A percentile compares a stretch with the other conserved stretches of the same genome.
phyloP scores from a whole-genome alignment of 1,140 invertebrate genomes.

The Halesus radiatus region DNA sequence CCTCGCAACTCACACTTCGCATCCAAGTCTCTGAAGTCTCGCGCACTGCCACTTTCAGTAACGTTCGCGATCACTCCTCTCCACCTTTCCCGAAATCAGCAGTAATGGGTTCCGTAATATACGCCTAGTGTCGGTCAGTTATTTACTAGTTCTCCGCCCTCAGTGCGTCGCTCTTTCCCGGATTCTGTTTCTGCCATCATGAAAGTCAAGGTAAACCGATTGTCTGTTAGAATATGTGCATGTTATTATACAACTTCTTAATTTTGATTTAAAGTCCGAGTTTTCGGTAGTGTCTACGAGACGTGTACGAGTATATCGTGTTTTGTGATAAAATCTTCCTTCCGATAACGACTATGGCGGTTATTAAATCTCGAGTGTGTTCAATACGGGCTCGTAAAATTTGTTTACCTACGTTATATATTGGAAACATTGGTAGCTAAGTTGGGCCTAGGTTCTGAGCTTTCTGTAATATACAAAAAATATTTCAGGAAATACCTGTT shows the following conservation, averaged over 20 bases:
- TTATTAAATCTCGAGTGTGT: slow-evolving; percentile 19
- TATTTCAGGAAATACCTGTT: no score
- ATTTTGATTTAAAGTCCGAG: background rate
- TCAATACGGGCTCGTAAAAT: slow-evolving; percentile 15
- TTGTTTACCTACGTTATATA: slow-evolving; percentile 24
- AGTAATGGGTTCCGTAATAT: background rate
- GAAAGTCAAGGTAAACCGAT: slow-evolving; percentile 53
- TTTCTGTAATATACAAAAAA: no score
- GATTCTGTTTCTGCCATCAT: slow-evolving; percentile 36
- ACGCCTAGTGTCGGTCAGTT: slow-evolving; percentile 7
- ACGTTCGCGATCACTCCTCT: no score
- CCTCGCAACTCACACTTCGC: background rate
- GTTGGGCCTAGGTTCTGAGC: no score
- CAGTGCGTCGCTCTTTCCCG: background rate
- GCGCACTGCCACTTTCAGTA: no score
- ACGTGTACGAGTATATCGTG: background rate
- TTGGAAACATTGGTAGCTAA: background rate
- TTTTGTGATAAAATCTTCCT: slow-evolving; percentile 21
- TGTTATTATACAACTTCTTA: slow-evolving; percentile 4
- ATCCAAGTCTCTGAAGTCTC: no score
- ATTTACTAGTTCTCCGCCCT: background rate
- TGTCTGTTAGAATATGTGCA: slow-evolving; percentile 33
- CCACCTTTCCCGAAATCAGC: background rate
- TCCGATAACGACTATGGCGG: background rate
- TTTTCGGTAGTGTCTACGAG: background rate